These are phyloP conservation scores for Chiloscyllium punctatum DNA, from an alignment of 2,797 vertebrate species.

Conservation along the genomic window DNA sequence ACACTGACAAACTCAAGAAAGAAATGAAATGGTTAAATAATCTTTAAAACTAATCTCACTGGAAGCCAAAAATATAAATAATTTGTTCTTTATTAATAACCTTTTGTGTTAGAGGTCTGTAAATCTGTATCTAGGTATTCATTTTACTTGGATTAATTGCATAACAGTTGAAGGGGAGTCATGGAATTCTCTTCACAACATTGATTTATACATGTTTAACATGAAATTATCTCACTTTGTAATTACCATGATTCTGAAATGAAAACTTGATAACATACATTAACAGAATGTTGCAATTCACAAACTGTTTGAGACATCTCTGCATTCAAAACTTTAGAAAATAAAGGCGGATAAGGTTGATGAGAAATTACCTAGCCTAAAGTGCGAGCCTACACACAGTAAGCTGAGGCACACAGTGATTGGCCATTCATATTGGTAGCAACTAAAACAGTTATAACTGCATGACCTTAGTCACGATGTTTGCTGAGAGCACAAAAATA, in stretches of 20 bases:
- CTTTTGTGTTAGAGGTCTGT: not conserved
- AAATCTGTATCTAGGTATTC: not conserved
- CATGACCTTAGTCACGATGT: not conserved
- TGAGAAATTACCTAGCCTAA: not conserved
- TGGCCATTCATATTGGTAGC: not conserved
- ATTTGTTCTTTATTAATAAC: not conserved
- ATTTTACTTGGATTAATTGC: not conserved
- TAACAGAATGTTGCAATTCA: not conserved
- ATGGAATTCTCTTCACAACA: not conserved
- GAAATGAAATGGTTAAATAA: not conserved
- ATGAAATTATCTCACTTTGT: not conserved
- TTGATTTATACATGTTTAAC: not conserved
- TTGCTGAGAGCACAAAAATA: not conserved
- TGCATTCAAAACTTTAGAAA: not conserved
- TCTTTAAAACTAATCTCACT: not conserved
- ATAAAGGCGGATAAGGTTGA: not conserved
- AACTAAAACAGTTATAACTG: not conserved
- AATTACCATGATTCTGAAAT: not conserved
- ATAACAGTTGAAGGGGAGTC: not conserved
- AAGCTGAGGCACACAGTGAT: not conserved
- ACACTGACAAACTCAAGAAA: not conserved
- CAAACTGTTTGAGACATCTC: not conserved
- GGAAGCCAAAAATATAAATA: not conserved
- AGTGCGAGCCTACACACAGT: not conserved
- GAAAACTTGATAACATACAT: not conserved